Evolutionary conservation across 1,140 invertebrate species (phyloP), one percentile per base, ranked within the genome.

Genomic region (Ips nitidus): DNA sequence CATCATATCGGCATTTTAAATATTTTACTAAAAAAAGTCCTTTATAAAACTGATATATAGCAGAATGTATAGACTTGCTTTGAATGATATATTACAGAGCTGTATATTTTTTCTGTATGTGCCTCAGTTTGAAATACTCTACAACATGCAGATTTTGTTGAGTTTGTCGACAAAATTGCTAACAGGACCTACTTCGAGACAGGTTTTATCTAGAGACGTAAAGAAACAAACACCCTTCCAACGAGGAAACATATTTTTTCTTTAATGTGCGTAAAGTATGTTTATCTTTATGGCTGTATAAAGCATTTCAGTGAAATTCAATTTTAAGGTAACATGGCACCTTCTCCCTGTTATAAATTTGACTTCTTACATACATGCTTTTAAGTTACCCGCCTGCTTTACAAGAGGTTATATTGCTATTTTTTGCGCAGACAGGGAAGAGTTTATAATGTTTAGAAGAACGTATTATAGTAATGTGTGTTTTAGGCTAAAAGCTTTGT

Each of bases 311-410:
- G 62, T 6, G 43, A 64, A 64, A 64, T 64, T 64, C 62, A 64
- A 64, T 64, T 64, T 64, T 64, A 64, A 64, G 62, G 62, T 64
- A 64, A 64, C 62, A 53, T 64, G 52, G 62, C 62, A 64, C 47
- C 62, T 64, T 64, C 43, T 64, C 47, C 37, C 62, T 22, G 62
- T 64, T 47, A 64, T 64, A 64, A 64, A 64, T 64, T 64, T 41
- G 52, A 64, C 52, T 64, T 53, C 59, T 61, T 61, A 61, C 59
- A 64, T 53, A 64, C 55, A 64, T 64, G 62, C 62, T 64, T 64
- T 64, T 53, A 64, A 64, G 62, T 52, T 64, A 41, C 52, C 52
- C 60, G 52, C 50, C 47, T 64, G 45, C 52, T 64, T 64, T 64
- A 53, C 52, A 53, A 53, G 50, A 64, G 62, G 62, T 55, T 64